Evolutionary conservation across 53 echinoderm and acorn worm genomes (phyloP).

Genomic region (Stichopus horrens): DNA sequence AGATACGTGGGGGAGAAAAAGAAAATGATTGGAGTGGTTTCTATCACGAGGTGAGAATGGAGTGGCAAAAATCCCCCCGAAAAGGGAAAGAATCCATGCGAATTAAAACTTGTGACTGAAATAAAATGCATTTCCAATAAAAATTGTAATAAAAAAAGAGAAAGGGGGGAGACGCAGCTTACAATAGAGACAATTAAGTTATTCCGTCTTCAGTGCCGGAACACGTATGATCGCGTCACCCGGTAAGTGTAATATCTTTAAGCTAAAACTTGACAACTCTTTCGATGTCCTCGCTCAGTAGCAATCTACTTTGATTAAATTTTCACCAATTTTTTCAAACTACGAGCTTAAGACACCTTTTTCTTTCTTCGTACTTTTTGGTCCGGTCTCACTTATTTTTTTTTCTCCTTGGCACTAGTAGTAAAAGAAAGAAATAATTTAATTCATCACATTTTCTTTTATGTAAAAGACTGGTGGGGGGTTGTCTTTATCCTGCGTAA

Average conservation of each 20-base stretch:
- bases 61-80: too few relatives aligned
- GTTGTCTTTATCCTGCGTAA: neutral
- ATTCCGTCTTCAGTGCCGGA: neutral
- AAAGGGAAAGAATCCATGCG: neutral
- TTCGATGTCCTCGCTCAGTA: constrained; percentile 4
- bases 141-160: too few relatives aligned
- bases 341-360: constrained; percentile 1
- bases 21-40: too few relatives aligned
- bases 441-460: constrained; percentile 30
- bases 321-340: neutral
- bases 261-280: neutral
- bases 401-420: too few relatives aligned
- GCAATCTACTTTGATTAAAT: neutral
- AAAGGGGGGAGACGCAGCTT: too few relatives aligned
- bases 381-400: too few relatives aligned
- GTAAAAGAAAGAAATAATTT: neutral
- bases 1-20: too few relatives aligned
- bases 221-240: neutral
- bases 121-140: neutral
- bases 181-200: neutral
- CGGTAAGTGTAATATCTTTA: neutral
- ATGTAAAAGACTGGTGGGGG: too few relatives aligned
- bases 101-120: neutral
- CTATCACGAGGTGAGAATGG: too few relatives aligned
- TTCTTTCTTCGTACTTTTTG: neutral